These are phyloP conservation scores for Rhagonycha lutea DNA, from an alignment of 2,888 invertebrate species.

Conservation along the genomic window DNA sequence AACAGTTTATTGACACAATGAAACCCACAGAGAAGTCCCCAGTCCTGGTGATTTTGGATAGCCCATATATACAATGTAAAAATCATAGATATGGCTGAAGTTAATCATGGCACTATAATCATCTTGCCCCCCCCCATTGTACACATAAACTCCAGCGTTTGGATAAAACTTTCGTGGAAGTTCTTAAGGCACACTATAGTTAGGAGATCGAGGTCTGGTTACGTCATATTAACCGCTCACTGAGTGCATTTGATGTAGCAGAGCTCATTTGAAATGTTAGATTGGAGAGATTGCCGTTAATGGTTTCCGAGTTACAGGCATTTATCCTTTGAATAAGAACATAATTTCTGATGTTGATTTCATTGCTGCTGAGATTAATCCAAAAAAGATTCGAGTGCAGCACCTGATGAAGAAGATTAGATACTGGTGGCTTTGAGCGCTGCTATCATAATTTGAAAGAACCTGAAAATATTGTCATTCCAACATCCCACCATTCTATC, in stretches of 20 bases:
- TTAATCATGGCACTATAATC: too few species aligned
- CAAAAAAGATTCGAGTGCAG: background rate
- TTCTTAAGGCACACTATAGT: background rate
- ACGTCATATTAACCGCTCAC: background rate
- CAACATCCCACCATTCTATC: too few species aligned
- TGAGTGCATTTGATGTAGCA: conserved; percentile 9
- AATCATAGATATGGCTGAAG: too few species aligned
- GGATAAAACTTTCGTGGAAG: conserved; percentile 1
- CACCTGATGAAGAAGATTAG: too few species aligned
- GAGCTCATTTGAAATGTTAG: conserved; percentile 38
- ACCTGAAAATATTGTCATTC: too few species aligned
- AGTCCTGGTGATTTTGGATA: too few species aligned
- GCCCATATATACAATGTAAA: too few species aligned
- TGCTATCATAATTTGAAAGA: too few species aligned
- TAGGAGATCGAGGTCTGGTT: background rate
- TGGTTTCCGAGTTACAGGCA: conserved; percentile 31
- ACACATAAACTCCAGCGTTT: conserved; percentile 29
- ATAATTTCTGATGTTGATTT: conserved; percentile 29
- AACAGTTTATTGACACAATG: too few species aligned
- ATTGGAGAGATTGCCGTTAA: conserved; percentile 25
- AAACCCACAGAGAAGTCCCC: too few species aligned
- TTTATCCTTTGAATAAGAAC: conserved; percentile 36
- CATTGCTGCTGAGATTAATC: background rate
- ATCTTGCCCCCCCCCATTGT: conserved; percentile 38
- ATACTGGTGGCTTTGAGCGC: too few species aligned